phyloP scores from a whole-genome alignment of 2,113 vertebrate species.

The Lepisosteus oculatus region DNA sequence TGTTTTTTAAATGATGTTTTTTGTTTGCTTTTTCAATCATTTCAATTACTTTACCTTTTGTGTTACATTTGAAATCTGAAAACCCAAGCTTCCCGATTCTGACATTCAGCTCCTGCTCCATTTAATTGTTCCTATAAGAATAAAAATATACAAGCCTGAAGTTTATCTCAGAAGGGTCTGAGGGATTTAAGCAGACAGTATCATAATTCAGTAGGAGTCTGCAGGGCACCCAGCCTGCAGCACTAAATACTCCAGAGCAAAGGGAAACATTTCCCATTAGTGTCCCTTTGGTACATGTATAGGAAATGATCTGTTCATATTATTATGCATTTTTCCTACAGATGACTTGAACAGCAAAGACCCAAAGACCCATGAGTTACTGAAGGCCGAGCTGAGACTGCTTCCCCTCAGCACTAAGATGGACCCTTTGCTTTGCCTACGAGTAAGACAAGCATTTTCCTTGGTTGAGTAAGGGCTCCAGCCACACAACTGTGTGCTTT shows the following conservation, averaged over 20 bases:
- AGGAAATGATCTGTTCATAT: background rate
- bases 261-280: background rate
- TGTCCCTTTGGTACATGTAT: conserved; percentile 1
- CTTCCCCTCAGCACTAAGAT: conserved; percentile 40
- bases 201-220: background rate
- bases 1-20: too few relatives aligned
- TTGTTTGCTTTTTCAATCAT: too few relatives aligned
- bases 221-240: background rate
- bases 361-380: conserved; percentile 33
- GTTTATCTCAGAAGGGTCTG: too few relatives aligned
- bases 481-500: too few relatives aligned
- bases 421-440: conserved; percentile 40
- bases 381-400: conserved; percentile 42
- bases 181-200: too few relatives aligned
- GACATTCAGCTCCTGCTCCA: too few relatives aligned
- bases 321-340: conserved; percentile 26
- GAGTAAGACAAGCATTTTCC: conserved; percentile 37
- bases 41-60: too few relatives aligned
- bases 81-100: too few relatives aligned
- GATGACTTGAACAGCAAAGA: conserved; percentile 53
- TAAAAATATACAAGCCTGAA: too few relatives aligned
- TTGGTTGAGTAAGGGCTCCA: too few relatives aligned
- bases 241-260: background rate
- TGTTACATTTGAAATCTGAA: too few relatives aligned
- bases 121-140: too few relatives aligned